Percentiles rank a stretch among this genome's conserved stretches.
Conservation (phyloP, 23 tunicate genomes). For the Ciona savignyi region DNA sequence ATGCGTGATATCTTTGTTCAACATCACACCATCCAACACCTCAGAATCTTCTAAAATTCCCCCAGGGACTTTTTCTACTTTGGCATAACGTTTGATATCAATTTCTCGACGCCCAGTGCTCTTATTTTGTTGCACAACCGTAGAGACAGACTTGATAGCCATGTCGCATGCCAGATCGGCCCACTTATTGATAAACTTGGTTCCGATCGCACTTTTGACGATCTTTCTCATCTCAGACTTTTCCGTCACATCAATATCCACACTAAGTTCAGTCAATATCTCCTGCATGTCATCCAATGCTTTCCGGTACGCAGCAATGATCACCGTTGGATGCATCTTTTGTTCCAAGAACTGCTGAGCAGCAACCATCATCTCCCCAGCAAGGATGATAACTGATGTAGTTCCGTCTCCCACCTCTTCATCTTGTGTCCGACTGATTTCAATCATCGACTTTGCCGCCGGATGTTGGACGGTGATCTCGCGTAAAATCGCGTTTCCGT, state of each 20-base stretch:
- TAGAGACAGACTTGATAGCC: slow-evolving; percentile 94
- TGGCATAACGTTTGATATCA: slow-evolving; percentile 97
- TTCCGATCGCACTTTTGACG: slow-evolving; percentile 87
- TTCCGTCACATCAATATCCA: slow-evolving; percentile 64
- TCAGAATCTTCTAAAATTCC: slow-evolving; percentile 76
- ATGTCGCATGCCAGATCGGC: slow-evolving; percentile 85
- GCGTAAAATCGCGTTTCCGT: slow-evolving; percentile 91
- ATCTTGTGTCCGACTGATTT: slow-evolving; percentile 98
- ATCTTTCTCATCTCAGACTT: slow-evolving; percentile 77
- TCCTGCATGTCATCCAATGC: slow-evolving; percentile 95
- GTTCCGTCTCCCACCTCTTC: slow-evolving; percentile 99
- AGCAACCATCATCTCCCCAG: slow-evolving; percentile 94
- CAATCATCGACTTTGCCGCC: slow-evolving; percentile 97
- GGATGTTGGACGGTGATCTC: slow-evolving; percentile 98
- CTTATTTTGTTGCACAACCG: slow-evolving; percentile 67
- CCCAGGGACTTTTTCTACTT: slow-evolving; percentile 98
- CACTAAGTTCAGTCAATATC: slow-evolving; percentile 39
- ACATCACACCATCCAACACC: slow-evolving; percentile 94
- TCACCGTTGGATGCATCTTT: slow-evolving; percentile 96
- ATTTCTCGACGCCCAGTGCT: slow-evolving; percentile 71
- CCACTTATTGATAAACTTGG: slow-evolving; percentile 96
- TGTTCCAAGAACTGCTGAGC: slow-evolving; percentile 90
- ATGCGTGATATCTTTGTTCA: slow-evolving; percentile 97
- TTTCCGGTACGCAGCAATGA: slow-evolving; percentile 87
- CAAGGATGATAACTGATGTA: slow-evolving; percentile 92